Conservation (phyloP, 2,113 vertebrate species). For the Osmerus eperlanus region DNA sequence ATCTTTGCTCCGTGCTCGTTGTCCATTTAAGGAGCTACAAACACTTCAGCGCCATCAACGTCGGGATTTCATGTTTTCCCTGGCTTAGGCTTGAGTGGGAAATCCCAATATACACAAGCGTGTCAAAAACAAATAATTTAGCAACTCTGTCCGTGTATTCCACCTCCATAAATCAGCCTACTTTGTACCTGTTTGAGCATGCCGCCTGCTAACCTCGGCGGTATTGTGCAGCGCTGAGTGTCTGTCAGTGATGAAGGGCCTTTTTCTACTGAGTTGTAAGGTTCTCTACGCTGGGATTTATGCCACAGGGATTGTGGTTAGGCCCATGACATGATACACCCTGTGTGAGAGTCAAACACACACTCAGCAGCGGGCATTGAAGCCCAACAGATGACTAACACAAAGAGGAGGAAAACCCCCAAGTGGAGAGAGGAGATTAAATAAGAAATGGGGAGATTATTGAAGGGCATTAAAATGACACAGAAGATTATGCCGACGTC, state of each 20-base stretch:
- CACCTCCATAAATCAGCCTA: background rate
- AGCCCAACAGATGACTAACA: slow-evolving; percentile 61
- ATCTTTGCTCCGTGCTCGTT: no score
- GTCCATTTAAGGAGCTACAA: no score
- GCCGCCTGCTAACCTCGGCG: background rate
- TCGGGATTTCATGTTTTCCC: no score
- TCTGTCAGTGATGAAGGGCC: background rate
- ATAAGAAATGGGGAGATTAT: slow-evolving; percentile 66
- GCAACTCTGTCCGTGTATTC: background rate
- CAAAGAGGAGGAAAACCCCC: slow-evolving; percentile 61
- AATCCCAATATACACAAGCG: no score
- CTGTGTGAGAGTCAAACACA: slow-evolving; percentile 39
- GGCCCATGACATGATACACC: slow-evolving; percentile 16
- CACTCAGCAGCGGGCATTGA: slow-evolving; percentile 46
- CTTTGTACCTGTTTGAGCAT: background rate
- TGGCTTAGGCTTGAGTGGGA: no score
- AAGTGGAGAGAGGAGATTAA: slow-evolving; percentile 64
- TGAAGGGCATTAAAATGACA: slow-evolving; percentile 71
- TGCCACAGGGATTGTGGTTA: slow-evolving; percentile 15
- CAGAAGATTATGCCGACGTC: slow-evolving; percentile 65
- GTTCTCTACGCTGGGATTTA: slow-evolving; percentile 13
- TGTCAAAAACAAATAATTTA: background rate
- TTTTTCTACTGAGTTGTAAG: background rate
- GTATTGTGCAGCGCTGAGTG: background rate
- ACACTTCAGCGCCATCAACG: no score